These are phyloP conservation scores for Siphlonurus alternatus DNA, from an alignment of 2,888 invertebrate genomes.

Conservation along the genomic window DNA sequence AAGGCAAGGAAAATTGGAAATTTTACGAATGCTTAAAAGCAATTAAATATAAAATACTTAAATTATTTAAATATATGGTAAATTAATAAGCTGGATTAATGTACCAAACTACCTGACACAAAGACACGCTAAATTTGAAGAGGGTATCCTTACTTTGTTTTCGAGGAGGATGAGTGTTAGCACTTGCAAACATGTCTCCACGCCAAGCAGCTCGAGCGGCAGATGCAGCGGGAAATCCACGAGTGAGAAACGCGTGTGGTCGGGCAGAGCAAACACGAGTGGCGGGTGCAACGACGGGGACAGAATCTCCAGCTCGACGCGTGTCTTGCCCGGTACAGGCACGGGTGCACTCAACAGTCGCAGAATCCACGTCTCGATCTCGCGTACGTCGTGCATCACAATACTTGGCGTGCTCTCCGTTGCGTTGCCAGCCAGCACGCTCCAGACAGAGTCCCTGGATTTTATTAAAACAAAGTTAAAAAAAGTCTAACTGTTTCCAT, in stretches of 20 bases:
- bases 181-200: constrained; percentile 94
- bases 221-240: constrained; percentile 97
- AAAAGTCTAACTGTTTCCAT: constrained; percentile 7
- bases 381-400: constrained; percentile 88
- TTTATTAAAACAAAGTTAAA: constrained; percentile 9
- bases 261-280: constrained; percentile 85
- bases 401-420: constrained; percentile 68
- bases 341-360: constrained; percentile 92
- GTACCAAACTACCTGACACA: too few species aligned
- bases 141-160: constrained; percentile 52
- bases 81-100: too few species aligned
- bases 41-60: too few species aligned
- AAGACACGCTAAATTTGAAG: background rate
- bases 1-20: background rate
- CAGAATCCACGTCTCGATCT: constrained; percentile 98
- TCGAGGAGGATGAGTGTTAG: constrained; percentile 90
- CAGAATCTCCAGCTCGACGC: constrained; percentile 64
- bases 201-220: constrained; percentile 91
- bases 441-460: constrained; percentile 88
- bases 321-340: constrained; percentile 93
- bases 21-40: too few species aligned
- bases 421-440: constrained; percentile 71
- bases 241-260: constrained; percentile 90
- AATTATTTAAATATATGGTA: too few species aligned
- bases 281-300: constrained; percentile 66